Evolutionary conservation across 2,113 vertebrate species (phyloP).

Genomic region (Chitala chitala): DNA sequence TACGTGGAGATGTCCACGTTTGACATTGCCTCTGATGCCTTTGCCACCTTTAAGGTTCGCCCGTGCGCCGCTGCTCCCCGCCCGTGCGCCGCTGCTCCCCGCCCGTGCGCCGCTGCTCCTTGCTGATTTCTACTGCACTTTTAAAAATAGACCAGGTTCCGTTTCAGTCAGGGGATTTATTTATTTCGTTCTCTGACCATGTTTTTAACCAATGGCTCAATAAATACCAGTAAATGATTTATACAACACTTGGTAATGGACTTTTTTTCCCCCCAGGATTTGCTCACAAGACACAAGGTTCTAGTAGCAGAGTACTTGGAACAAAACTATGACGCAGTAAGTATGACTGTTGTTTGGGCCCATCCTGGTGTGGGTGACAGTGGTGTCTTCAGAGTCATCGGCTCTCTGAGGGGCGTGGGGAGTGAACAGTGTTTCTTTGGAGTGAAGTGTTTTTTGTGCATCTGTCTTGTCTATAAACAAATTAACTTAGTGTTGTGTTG

Average conservation of each 20-base stretch:
- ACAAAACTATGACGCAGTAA: constrained; percentile 87
- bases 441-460: no score
- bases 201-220: no score
- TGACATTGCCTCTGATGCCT: constrained; percentile 96
- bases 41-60: constrained; percentile 94
- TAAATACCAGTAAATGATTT: no score
- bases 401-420: background rate
- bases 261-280: constrained; percentile 65
- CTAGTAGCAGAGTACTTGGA: constrained; percentile 88
- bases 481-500: no score
- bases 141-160: no score
- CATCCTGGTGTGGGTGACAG: background rate
- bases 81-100: background rate
- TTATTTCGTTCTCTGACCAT: no score
- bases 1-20: constrained; percentile 97
- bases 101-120: background rate
- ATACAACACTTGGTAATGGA: background rate
- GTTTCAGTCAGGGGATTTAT: no score
- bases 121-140: background rate
- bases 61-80: background rate
- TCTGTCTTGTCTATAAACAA: no score
- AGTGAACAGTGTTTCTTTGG: no score
- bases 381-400: background rate
- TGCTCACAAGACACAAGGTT: constrained; percentile 91
- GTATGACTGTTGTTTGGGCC: constrained; percentile 40